Evolutionary conservation across 1,140 invertebrate species (phyloP).

Genomic region (Ectropis grisescens): DNA sequence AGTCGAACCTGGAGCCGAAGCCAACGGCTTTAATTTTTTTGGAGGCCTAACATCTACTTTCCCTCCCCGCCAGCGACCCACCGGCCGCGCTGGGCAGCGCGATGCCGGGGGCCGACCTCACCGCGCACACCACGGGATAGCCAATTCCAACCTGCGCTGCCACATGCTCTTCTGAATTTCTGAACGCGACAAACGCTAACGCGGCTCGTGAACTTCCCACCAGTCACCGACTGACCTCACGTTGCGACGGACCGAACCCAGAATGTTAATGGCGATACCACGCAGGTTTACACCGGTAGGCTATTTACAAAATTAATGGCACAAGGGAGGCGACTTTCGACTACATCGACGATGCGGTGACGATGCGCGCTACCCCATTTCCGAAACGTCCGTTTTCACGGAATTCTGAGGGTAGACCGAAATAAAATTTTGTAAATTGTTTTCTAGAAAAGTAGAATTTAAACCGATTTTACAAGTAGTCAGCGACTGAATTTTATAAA

Average conservation of each 20-base stretch:
- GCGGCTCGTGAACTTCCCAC: too few relatives aligned
- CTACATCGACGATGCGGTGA: constrained; percentile 29
- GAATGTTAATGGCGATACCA: constrained; percentile 18
- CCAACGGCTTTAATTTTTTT: constrained; percentile 88
- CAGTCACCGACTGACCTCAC: too few relatives aligned
- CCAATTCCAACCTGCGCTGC: constrained; percentile 69
- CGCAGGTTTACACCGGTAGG: constrained; percentile 47
- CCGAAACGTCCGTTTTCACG: constrained; percentile 27
- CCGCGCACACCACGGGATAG: constrained; percentile 70
- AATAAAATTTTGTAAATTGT: constrained; percentile 53
- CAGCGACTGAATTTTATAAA: constrained; percentile 67
- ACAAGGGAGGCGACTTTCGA: constrained; percentile 56
- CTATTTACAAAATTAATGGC: constrained; percentile 53
- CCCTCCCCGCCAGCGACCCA: constrained; percentile 82
- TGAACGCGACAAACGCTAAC: constrained; percentile 6
- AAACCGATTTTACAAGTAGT: constrained; percentile 53
- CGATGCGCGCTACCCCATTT: constrained; percentile 43
- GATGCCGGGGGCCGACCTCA: constrained; percentile 74
- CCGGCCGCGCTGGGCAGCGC: constrained; percentile 73
- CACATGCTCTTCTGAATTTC: constrained; percentile 71
- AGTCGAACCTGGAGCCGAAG: constrained; percentile 90
- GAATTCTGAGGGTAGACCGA: constrained; percentile 37
- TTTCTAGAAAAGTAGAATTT: constrained; percentile 54
- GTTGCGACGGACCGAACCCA: constrained; percentile 51
- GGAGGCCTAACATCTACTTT: constrained; percentile 89